Conservation (phyloP, 2,888 invertebrate genomes). For the Neoaliturus tenellus region DNA sequence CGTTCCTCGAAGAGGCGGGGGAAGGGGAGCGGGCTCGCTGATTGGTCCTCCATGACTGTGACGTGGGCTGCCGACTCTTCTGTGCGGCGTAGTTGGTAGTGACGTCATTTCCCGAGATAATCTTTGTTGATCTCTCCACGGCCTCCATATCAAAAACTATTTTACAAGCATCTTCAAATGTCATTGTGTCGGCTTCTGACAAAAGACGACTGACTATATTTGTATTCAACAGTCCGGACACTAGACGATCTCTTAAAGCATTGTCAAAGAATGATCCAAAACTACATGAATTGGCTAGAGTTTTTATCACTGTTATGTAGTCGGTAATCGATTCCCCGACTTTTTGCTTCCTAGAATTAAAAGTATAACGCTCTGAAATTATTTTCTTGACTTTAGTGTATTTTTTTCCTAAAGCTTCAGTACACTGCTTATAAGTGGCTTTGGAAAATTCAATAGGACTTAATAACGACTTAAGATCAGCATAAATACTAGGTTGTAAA, state of each 20-base stretch:
- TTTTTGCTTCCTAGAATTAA: background rate
- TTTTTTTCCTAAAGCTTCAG: background rate
- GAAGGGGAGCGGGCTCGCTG: background rate
- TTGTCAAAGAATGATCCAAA: background rate
- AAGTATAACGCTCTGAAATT: background rate
- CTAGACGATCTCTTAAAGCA: background rate
- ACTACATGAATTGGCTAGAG: background rate
- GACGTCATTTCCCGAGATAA: background rate
- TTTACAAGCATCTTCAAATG: background rate
- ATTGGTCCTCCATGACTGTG: background rate
- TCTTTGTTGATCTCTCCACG: background rate
- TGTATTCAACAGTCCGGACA: background rate
- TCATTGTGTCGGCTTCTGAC: background rate
- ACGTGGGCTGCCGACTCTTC: background rate
- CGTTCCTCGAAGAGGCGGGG: background rate
- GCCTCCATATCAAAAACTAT: background rate
- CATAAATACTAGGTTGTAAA: background rate
- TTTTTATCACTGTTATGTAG: background rate
- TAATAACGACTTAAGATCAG: background rate
- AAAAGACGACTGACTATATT: constrained; percentile 5
- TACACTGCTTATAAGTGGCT: background rate
- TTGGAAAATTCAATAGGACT: background rate
- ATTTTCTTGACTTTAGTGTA: constrained; percentile 1
- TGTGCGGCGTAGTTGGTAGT: background rate
- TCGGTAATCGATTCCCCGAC: background rate